Percentiles rank a stretch among this genome's conserved stretches.
These are phyloP conservation scores for Sterrhoptilus dennistouni DNA, from an alignment of 2,113 vertebrate species.

Conservation along the genomic window DNA sequence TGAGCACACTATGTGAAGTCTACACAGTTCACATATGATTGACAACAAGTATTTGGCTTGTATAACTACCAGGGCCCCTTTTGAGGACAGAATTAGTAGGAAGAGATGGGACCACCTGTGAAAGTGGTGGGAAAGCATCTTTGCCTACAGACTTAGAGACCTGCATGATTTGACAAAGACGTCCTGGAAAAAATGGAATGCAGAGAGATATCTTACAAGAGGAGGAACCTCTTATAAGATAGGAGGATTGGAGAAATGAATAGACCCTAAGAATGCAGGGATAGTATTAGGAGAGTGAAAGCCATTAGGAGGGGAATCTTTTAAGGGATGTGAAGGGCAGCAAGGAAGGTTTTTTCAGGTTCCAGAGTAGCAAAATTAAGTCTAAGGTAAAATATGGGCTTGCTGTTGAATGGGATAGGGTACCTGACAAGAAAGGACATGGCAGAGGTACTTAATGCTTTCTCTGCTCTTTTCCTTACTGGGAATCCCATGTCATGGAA, in stretches of 20 bases:
- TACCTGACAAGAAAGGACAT: not conserved
- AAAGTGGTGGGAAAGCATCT: not conserved
- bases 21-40: not conserved
- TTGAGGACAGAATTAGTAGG: not conserved
- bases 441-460: not conserved
- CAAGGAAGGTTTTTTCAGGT: not conserved
- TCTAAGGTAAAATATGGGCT: not conserved
- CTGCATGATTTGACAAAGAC: not conserved
- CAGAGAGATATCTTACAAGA: not conserved
- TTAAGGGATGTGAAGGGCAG: not conserved
- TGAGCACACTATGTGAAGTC: not conserved
- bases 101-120: not conserved
- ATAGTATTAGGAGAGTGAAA: not conserved
- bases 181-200: not conserved
- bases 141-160: not conserved
- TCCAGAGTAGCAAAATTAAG: not conserved
- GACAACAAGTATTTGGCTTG: not conserved
- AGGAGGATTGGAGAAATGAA: not conserved
- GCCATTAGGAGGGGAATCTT: not conserved
- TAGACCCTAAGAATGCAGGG: not conserved
- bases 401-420: not conserved
- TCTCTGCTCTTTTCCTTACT: not conserved
- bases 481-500: not conserved
- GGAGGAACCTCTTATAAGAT: not conserved
- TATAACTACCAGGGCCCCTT: not conserved